Percentiles rank a stretch among this genome's conserved stretches.
phyloP scores from a whole-genome alignment of 2,113 vertebrate genomes.

The Theristicus caerulescens region DNA sequence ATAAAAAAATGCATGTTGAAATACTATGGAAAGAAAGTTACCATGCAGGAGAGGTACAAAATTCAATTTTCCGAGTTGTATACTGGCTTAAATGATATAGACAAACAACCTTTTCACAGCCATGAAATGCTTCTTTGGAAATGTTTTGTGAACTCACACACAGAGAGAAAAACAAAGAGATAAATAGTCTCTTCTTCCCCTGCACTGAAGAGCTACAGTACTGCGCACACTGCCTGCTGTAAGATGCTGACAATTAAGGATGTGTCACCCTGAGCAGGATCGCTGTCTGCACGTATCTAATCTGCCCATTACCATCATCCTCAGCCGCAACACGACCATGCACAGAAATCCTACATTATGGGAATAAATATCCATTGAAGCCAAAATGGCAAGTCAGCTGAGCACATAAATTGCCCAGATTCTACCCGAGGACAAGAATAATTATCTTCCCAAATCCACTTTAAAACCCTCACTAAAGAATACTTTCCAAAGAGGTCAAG shows the following conservation, averaged over 20 bases:
- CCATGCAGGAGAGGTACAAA: background rate
- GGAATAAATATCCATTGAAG: constrained; percentile 39
- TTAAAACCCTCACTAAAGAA: constrained; percentile 40
- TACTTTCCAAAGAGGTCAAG: constrained; percentile 46
- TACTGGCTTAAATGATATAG: background rate
- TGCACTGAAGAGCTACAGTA: constrained; percentile 31
- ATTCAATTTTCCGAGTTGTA: background rate
- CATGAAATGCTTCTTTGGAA: background rate
- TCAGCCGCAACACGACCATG: background rate
- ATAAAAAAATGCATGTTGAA: background rate
- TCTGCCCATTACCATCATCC: background rate
- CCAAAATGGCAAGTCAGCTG: constrained; percentile 22
- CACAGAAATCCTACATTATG: background rate
- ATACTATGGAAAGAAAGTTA: background rate
- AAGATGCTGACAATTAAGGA: constrained; percentile 18
- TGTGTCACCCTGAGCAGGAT: constrained; percentile 8
- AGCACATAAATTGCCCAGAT: constrained; percentile 29
- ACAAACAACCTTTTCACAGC: background rate
- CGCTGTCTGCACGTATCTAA: background rate
- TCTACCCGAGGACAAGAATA: constrained; percentile 21
- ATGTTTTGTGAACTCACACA: background rate
- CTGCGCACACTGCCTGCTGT: background rate
- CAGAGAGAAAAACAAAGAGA: background rate
- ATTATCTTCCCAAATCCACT: constrained; percentile 49
- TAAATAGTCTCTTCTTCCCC: background rate